phyloP scores from a whole-genome alignment of 2,888 invertebrate genomes.

The Drosophila nr. perissopoda region DNA sequence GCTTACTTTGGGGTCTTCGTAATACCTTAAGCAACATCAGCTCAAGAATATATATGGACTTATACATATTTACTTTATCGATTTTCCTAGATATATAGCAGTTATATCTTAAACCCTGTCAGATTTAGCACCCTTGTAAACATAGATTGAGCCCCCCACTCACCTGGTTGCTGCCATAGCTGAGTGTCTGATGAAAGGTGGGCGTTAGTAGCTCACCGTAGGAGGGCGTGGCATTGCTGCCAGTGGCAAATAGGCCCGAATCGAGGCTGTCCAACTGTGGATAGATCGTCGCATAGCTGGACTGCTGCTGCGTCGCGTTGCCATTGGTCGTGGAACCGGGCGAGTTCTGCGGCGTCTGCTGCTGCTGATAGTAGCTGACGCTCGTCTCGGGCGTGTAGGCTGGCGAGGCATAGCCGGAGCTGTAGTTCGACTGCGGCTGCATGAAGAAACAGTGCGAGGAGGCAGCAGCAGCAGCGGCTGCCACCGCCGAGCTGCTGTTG shows the following conservation, averaged over 20 bases:
- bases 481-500: slow-evolving; percentile 19
- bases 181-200: slow-evolving; percentile 71
- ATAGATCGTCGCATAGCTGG: slow-evolving; percentile 51
- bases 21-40: not conserved
- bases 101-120: not conserved
- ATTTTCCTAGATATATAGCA: not conserved
- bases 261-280: slow-evolving; percentile 77
- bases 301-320: slow-evolving; percentile 14
- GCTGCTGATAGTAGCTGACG: slow-evolving; percentile 67
- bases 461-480: slow-evolving; percentile 28
- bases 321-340: slow-evolving; percentile 19
- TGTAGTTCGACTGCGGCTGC: slow-evolving; percentile 82
- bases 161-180: slow-evolving; percentile 76
- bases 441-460: slow-evolving; percentile 72
- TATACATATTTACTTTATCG: not conserved
- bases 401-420: slow-evolving; percentile 82
- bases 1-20: not conserved
- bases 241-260: slow-evolving; percentile 67
- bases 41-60: not conserved
- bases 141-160: too few species aligned
- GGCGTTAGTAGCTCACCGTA: slow-evolving; percentile 80
- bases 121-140: not conserved
- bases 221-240: slow-evolving; percentile 71
- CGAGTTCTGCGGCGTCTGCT: slow-evolving; percentile 38
- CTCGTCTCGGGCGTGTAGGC: slow-evolving; percentile 75